Conservation (phyloP, 2,113 vertebrate genomes). For the Myanophis thanlyinensis region DNA sequence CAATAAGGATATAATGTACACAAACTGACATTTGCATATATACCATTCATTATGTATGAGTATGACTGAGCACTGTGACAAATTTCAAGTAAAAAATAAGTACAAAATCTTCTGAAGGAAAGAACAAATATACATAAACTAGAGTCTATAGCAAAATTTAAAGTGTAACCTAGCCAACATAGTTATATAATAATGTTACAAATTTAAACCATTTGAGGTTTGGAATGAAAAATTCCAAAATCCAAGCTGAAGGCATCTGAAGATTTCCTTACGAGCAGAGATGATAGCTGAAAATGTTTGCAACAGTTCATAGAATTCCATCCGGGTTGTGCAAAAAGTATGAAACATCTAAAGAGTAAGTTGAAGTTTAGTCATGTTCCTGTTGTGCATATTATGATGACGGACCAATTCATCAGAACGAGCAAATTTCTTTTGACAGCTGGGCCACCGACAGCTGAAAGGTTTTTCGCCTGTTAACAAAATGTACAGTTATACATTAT, state of each 20-base stretch:
- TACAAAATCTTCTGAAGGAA: constrained; percentile 18
- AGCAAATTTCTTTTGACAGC: constrained; percentile 99
- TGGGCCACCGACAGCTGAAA: constrained; percentile 96
- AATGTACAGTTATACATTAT: constrained; percentile 58
- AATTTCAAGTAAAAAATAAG: constrained; percentile 42
- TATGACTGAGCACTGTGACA: constrained; percentile 54
- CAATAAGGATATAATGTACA: constrained; percentile 41
- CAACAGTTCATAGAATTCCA: constrained; percentile 58
- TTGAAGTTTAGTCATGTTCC: constrained; percentile 96
- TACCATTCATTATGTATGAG: constrained; percentile 45
- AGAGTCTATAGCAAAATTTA: background rate
- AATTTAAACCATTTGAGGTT: constrained; percentile 20
- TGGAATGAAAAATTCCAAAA: constrained; percentile 16
- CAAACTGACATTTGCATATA: constrained; percentile 53
- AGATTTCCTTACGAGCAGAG: constrained; percentile 54
- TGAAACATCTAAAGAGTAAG: constrained; percentile 81
- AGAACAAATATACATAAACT: constrained; percentile 27
- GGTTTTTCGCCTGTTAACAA: constrained; percentile 94
- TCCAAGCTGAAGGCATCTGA: constrained; percentile 40
- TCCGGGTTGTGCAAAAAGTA: constrained; percentile 48
- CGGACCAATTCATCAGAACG: constrained; percentile 97
- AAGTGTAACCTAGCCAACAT: constrained; percentile 15
- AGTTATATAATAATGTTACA: constrained; percentile 41
- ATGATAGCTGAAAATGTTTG: constrained; percentile 54
- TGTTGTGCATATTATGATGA: constrained; percentile 99